Evolutionary conservation across 2,888 invertebrate species (phyloP).

Genomic region (Drosophila anomelani): DNA sequence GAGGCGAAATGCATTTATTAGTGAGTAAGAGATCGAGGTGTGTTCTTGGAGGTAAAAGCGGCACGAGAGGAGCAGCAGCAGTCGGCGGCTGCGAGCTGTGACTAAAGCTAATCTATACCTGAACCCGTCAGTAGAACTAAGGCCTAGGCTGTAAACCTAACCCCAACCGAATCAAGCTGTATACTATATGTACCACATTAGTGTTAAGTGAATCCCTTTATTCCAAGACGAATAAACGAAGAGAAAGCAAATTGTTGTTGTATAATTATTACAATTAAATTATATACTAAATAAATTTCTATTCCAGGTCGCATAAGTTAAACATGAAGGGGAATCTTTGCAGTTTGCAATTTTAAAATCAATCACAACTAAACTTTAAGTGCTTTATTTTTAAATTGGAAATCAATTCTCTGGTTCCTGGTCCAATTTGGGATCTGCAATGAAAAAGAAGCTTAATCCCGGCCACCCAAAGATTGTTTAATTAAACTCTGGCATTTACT

Average conservation of each 20-base stretch:
- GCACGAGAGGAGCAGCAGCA: constrained; percentile 40
- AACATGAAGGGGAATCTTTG: not conserved
- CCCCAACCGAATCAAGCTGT: constrained; percentile 41
- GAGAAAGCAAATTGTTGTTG: constrained; percentile 15
- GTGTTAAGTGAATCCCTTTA: constrained; percentile 17
- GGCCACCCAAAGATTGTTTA: no score
- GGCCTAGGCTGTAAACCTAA: constrained; percentile 26
- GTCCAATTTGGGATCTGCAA: no score
- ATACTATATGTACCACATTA: constrained; percentile 31
- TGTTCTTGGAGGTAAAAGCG: constrained; percentile 71
- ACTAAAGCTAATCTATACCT: constrained; percentile 54
- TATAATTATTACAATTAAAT: not conserved
- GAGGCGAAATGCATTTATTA: constrained; percentile 84
- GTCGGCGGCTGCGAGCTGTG: constrained; percentile 70
- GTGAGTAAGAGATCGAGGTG: constrained; percentile 56
- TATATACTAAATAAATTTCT: not conserved
- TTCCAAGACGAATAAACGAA: constrained; percentile 32
- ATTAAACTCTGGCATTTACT: not conserved
- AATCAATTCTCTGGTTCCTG: no score
- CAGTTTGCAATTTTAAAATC: no score
- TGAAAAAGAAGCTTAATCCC: no score
- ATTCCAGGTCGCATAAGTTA: not conserved
- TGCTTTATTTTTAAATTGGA: no score
- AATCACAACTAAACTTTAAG: no score
- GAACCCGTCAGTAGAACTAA: constrained; percentile 35